Evolutionary conservation across 2,797 vertebrate species (phyloP).

Genomic region (Capromys pilorides): DNA sequence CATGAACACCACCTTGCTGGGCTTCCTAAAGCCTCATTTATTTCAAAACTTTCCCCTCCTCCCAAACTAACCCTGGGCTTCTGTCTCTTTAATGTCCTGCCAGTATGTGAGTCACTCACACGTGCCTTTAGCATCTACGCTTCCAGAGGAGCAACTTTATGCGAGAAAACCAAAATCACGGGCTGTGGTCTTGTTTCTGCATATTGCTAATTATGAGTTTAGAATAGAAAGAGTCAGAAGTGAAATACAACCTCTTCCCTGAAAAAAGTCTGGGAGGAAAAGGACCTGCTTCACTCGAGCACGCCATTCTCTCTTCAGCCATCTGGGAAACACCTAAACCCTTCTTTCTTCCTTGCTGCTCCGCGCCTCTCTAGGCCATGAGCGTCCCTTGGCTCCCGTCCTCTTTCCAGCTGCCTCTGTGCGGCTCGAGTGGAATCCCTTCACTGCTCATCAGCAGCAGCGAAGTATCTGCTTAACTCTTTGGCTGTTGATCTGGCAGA

Average conservation of each 20-base stretch:
- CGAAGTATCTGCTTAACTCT: background rate
- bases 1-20: background rate
- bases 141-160: background rate
- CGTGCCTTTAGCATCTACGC: background rate
- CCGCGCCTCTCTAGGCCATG: background rate
- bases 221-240: background rate
- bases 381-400: background rate
- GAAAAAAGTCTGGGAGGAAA: background rate
- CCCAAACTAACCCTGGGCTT: background rate
- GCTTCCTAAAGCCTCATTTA: background rate
- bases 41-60: background rate
- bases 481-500: background rate
- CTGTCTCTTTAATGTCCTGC: background rate
- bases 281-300: background rate
- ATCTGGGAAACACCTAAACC: background rate
- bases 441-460: background rate
- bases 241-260: background rate
- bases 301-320: background rate
- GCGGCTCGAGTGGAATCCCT: background rate
- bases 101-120: background rate
- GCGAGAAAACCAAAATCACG: background rate
- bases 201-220: background rate
- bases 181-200: background rate
- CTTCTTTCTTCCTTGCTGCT: background rate
- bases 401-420: background rate